Conservation (phyloP, 2,113 vertebrate genomes). For the Equus quagga region DNA sequence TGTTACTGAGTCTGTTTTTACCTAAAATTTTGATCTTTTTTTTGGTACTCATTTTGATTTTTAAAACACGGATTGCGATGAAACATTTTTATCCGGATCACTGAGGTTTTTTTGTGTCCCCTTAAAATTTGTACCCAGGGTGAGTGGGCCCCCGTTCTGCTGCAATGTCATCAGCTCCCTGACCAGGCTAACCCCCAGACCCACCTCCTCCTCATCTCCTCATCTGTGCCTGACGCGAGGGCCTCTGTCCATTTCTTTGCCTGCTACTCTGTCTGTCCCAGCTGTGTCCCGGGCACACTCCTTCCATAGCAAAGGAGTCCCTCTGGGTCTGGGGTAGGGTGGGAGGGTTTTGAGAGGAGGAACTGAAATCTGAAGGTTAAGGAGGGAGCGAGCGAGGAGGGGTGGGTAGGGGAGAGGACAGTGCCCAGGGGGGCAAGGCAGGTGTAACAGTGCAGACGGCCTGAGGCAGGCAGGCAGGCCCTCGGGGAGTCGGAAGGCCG, state of each 20-base stretch:
- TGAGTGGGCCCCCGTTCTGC: no score
- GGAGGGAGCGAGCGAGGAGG: neutral
- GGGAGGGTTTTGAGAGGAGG: neutral
- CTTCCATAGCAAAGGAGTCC: neutral
- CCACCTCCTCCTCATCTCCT: neutral
- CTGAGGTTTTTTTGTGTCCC: neutral
- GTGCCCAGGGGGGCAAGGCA: no score
- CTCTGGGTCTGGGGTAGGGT: no score
- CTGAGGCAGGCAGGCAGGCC: neutral
- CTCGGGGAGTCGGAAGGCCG: neutral
- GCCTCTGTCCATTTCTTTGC: neutral
- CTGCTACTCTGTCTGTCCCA: no score
- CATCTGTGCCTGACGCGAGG: fast-evolving
- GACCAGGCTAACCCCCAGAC: no score
- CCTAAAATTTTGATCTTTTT: neutral
- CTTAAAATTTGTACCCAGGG: neutral
- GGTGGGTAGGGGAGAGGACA: no score
- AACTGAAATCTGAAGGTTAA: neutral
- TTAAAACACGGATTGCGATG: neutral
- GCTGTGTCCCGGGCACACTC: neutral
- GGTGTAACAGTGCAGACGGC: neutral
- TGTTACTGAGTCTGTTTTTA: neutral
- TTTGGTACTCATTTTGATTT: neutral
- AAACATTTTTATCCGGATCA: neutral
- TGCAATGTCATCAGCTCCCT: no score